phyloP scores from a whole-genome alignment of 1,140 invertebrate genomes.

The Brevipalpus yothersi region DNA sequence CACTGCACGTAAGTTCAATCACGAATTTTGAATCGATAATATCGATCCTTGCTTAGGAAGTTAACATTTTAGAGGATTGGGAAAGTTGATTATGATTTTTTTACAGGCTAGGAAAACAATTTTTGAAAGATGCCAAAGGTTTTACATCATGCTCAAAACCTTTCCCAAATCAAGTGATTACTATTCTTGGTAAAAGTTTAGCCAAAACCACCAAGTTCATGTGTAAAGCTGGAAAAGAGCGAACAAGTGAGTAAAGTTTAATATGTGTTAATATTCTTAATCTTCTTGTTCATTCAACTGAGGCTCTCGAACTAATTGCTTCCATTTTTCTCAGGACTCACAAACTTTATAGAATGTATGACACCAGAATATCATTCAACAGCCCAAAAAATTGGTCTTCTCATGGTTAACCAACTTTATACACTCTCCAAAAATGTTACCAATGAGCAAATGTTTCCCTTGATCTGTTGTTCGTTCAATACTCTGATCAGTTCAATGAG shows the following conservation, averaged over 20 bases:
- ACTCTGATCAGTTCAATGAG: not conserved
- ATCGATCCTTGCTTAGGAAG: too few relatives aligned
- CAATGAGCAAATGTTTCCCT: not conserved
- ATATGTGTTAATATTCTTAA: not conserved
- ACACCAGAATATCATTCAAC: not conserved
- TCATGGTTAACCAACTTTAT: not conserved
- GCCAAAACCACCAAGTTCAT: not conserved
- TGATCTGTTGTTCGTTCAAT: not conserved
- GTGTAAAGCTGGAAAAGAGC: not conserved
- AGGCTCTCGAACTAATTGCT: not conserved
- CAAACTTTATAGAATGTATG: not conserved
- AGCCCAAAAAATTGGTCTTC: not conserved
- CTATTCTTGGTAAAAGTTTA: not conserved
- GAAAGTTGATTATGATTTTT: not conserved
- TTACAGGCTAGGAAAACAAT: not conserved
- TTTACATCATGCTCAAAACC: not conserved
- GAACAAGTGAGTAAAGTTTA: not conserved
- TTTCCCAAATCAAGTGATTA: not conserved
- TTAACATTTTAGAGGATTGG: too few relatives aligned
- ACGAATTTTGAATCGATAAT: not conserved
- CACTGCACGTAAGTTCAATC: not conserved
- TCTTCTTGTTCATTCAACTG: not conserved
- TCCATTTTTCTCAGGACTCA: not conserved
- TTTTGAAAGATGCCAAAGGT: not conserved
- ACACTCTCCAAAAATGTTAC: not conserved